Percentiles rank a stretch among this genome's conserved stretches.
phyloP scores from a whole-genome alignment of 2,113 vertebrate genomes.

The Sebastes schlegelii region DNA sequence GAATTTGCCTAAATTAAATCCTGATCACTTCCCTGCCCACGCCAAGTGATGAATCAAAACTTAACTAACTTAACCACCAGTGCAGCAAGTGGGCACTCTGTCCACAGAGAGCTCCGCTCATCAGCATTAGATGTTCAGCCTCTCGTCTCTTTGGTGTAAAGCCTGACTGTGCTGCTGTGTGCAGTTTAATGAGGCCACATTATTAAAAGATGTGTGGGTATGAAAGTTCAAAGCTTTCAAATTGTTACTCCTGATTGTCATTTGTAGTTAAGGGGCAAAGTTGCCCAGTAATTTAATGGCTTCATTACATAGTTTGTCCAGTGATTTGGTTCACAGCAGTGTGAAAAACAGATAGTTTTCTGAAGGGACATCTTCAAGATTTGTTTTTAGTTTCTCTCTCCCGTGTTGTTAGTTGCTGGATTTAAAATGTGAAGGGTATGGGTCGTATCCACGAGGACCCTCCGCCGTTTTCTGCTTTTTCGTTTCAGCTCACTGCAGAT shows the following conservation, averaged over 20 bases:
- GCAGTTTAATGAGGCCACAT: slow-evolving; percentile 51
- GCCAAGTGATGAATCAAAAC: slow-evolving; percentile 53
- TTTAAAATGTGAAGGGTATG: too few species aligned
- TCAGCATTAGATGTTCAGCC: neutral
- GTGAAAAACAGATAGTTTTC: neutral
- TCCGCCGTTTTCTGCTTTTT: too few species aligned
- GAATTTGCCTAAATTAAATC: slow-evolving; percentile 43
- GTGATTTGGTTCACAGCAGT: neutral
- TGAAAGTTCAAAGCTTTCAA: slow-evolving; percentile 54
- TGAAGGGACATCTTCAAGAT: too few species aligned
- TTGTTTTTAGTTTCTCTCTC: neutral
- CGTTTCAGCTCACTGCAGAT: too few species aligned
- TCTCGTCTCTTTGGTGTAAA: slow-evolving; percentile 20
- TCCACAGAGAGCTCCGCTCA: slow-evolving; percentile 32
- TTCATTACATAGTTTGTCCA: neutral
- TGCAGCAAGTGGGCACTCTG: slow-evolving; percentile 33
- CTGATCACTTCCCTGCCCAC: slow-evolving; percentile 48
- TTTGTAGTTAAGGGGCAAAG: neutral
- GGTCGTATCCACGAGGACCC: too few species aligned
- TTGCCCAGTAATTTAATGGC: neutral
- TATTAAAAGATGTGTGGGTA: slow-evolving; percentile 21
- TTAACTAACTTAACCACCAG: slow-evolving; percentile 28
- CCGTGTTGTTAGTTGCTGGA: neutral
- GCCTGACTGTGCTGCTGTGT: neutral
- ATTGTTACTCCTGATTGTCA: slow-evolving; percentile 11